phyloP scores from a whole-genome alignment of 2,113 vertebrate species.

The Gymnorhina tibicen region DNA sequence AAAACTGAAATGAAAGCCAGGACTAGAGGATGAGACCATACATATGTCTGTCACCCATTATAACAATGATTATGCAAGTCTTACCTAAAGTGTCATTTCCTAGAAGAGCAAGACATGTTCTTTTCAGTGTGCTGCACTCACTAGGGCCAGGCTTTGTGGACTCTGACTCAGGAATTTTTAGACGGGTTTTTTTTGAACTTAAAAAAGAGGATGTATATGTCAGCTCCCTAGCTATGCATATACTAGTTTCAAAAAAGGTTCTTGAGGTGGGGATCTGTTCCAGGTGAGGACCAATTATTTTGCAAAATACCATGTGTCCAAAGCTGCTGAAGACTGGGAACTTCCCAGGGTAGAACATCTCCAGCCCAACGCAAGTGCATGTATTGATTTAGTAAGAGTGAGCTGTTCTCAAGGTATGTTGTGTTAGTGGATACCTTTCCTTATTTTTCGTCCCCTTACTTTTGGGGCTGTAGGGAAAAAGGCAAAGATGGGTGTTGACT shows the following conservation, averaged over 20 bases:
- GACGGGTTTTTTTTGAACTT: background rate
- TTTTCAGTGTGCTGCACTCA: background rate
- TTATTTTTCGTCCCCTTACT: background rate
- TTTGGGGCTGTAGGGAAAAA: background rate
- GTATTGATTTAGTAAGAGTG: background rate
- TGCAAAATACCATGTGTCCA: background rate
- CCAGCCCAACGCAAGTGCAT: accelerated
- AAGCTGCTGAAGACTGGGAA: background rate
- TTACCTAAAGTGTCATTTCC: background rate
- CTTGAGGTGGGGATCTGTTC: background rate
- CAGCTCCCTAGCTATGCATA: background rate
- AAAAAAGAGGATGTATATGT: background rate
- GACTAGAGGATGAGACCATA: background rate
- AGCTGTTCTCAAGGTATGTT: background rate
- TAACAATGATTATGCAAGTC: background rate
- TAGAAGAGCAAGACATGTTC: background rate
- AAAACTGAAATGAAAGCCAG: background rate
- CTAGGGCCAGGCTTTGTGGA: background rate
- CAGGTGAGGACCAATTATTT: background rate
- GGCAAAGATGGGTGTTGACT: background rate
- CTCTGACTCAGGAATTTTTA: background rate
- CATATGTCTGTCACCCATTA: background rate
- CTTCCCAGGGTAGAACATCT: background rate
- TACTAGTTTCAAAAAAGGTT: background rate
- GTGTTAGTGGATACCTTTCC: background rate